phyloP scores from a whole-genome alignment of 2,888 invertebrate genomes.

The Rutpela maculata region DNA sequence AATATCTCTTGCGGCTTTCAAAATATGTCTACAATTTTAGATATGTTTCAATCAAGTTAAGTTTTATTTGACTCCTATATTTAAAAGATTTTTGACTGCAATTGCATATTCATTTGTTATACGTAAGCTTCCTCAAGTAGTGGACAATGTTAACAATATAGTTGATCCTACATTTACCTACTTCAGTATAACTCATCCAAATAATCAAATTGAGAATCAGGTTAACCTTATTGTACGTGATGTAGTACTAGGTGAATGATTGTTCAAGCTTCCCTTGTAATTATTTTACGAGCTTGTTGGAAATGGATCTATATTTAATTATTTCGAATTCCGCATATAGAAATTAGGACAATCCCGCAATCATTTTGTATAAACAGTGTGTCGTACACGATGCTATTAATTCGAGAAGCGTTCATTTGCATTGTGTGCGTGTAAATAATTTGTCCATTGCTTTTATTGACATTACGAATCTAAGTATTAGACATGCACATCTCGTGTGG shows the following conservation, averaged over 20 bases:
- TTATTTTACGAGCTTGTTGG: neutral
- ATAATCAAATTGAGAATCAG: neutral
- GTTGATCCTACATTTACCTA: neutral
- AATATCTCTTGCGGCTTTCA: too few species aligned
- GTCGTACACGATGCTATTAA: slow-evolving; percentile 1
- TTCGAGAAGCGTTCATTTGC: neutral
- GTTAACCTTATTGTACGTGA: neutral
- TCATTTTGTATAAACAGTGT: neutral
- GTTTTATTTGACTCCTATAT: too few species aligned
- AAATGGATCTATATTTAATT: neutral
- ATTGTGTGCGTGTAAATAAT: slow-evolving; percentile 1
- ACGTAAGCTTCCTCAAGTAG: too few species aligned
- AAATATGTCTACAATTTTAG: too few species aligned
- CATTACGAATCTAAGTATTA: neutral
- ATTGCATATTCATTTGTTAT: too few species aligned
- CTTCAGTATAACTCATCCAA: neutral
- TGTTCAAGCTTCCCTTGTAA: neutral
- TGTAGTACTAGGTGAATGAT: neutral
- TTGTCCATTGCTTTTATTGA: neutral
- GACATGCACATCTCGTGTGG: neutral
- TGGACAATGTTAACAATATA: too few species aligned
- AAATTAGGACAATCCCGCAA: neutral
- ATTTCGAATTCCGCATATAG: slow-evolving; percentile 1
- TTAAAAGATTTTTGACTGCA: too few species aligned
- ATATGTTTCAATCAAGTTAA: too few species aligned